Evolutionary conservation across 2,888 invertebrate genomes (phyloP).

Genomic region (Drosophila yooni): DNA sequence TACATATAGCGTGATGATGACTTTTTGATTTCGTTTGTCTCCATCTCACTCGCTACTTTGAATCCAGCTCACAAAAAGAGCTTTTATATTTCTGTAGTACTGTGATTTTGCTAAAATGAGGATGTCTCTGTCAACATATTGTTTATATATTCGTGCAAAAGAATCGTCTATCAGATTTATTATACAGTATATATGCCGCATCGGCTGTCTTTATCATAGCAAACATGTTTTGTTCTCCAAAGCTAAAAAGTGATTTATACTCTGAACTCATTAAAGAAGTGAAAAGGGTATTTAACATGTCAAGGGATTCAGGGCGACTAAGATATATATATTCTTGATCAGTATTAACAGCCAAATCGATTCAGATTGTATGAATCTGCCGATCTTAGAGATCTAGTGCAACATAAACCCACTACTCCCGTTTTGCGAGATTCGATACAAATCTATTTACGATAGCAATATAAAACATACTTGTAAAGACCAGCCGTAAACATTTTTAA

Average conservation of each 20-base stretch:
- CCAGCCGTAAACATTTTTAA: background rate
- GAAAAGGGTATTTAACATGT: background rate
- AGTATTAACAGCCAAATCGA: background rate
- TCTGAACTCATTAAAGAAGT: background rate
- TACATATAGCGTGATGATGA: slow-evolving; percentile 67
- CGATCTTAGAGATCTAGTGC: background rate
- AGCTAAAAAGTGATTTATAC: background rate
- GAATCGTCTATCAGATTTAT: background rate
- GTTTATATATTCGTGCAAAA: background rate
- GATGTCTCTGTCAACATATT: background rate
- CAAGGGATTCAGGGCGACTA: no score
- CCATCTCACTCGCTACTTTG: slow-evolving; percentile 25
- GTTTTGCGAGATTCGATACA: background rate
- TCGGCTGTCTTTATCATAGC: no score
- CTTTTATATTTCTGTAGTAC: slow-evolving; percentile 26
- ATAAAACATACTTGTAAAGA: background rate
- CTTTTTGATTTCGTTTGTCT: slow-evolving; percentile 64
- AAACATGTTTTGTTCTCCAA: no score
- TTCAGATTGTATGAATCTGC: background rate
- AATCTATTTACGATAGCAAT: background rate
- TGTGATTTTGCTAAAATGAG: background rate
- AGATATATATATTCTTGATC: background rate
- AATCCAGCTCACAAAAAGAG: slow-evolving; percentile 52
- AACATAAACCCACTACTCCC: background rate
- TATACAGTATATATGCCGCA: no score